Percentiles rank a stretch among this genome's conserved stretches.
phyloP scores from a whole-genome alignment of 2,888 invertebrate genomes.

The Synanthedon andrenaeformis region DNA sequence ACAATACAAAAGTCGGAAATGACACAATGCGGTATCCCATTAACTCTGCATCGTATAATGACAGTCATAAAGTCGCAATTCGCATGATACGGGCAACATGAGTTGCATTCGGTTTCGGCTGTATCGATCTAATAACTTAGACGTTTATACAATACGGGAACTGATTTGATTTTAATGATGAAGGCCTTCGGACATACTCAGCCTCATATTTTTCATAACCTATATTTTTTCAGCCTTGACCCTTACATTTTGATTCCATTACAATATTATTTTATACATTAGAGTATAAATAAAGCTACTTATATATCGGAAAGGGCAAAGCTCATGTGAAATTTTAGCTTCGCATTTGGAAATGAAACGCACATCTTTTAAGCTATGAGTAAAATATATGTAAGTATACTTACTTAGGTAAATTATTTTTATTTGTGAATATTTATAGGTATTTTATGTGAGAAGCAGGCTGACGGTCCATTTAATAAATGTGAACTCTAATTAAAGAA shows the following conservation, averaged over 20 bases:
- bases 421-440: no score
- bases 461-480: no score
- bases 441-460: no score
- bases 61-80: conserved; percentile 13
- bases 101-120: conserved; percentile 30
- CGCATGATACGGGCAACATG: conserved; percentile 5
- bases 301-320: background rate
- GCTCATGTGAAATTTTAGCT: no score
- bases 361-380: no score
- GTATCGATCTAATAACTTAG: conserved; percentile 38
- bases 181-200: conserved; percentile 8
- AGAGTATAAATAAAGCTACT: background rate
- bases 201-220: conserved; percentile 33
- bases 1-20: conserved; percentile 59
- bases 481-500: no score
- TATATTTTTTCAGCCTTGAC: conserved; percentile 41
- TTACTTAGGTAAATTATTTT: no score
- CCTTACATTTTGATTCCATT: conserved; percentile 8
- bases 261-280: background rate
- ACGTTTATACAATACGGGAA: conserved; percentile 17
- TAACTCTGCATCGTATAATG: conserved; percentile 37
- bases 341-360: no score
- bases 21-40: conserved; percentile 28
- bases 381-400: no score
- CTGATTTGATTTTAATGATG: conserved; percentile 51